Evolutionary conservation across 2,797 vertebrate species (phyloP), one percentile per base, ranked within the genome.

Genomic region (Acanthornis magna): DNA sequence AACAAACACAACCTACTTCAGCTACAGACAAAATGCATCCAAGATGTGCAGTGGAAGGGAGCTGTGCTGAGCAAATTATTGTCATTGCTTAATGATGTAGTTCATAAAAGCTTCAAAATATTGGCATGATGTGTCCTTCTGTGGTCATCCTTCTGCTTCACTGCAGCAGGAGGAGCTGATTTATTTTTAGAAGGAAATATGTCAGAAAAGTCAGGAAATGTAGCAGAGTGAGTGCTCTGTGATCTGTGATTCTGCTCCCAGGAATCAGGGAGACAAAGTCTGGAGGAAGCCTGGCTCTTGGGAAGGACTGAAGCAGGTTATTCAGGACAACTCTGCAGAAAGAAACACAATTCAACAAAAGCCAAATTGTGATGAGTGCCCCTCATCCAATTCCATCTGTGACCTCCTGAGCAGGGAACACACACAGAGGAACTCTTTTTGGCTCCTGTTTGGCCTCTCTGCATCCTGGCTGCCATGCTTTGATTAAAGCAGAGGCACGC

Each of bases 1-100:
- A 94, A 86, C 61, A 93, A 94, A 85, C 53, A 67, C 76, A 88
- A 5, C 76, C 89, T 93, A 63, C 89, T 85, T 83, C 60, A 20
- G 85, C 50, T 75, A 4, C 5, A 9, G 89, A 70, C 60, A 86
- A 84, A 81, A 93, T 36, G 26, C 29, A 43, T 53, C 54, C 72
- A 51, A 80, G 91, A 85, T 9, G 13, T 60, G 23, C 66, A 45
- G 51, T 57, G 70, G n/a, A 75, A 92, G 36, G 34, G 70, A 77
- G 30, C 68, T 42, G 19, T 62, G 58, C 50, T 78, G 62, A 88
- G 73, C 26, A 60, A 92, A 89, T 60, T 34, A 8, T 40, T 87
- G 74, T 85, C 80, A 68, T 53, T 30, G 10, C 78, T 88, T 85
- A 71, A 53, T 25, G 26, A 53, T 67, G 26, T 74, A n/a, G 61